Conservation (phyloP, 2,113 vertebrate species). For the Platichthys stellatus region DNA sequence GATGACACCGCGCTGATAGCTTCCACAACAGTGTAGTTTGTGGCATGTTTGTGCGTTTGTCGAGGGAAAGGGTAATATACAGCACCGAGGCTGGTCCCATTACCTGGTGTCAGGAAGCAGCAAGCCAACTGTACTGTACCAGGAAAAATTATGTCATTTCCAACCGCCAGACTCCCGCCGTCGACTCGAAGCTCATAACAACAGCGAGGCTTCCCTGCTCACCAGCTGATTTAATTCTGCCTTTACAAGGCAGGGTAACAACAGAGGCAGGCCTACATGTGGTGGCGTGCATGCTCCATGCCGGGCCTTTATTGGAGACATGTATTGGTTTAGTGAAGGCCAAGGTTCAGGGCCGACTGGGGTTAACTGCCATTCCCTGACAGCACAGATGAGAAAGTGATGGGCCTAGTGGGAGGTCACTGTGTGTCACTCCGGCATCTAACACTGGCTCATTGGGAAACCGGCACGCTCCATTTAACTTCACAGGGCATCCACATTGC, state of each 20-base stretch:
- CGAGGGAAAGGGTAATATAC: constrained; percentile 27
- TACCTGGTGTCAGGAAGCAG: constrained; percentile 33
- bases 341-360: constrained; percentile 64
- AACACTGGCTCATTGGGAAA: constrained; percentile 70
- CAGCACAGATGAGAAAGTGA: constrained; percentile 72
- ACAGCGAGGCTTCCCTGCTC: constrained; percentile 17
- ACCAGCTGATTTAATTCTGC: constrained; percentile 35
- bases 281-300: constrained; percentile 32
- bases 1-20: constrained; percentile 53
- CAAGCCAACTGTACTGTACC: constrained; percentile 8
- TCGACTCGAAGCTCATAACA: constrained; percentile 27
- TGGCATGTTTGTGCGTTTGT: constrained; percentile 42
- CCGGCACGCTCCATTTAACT: constrained; percentile 75
- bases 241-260: constrained; percentile 4
- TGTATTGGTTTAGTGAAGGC: constrained; percentile 63
- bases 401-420: constrained; percentile 63
- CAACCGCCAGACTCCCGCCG: neutral
- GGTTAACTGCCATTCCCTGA: constrained; percentile 71
- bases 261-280: constrained; percentile 6
- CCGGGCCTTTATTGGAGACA: constrained; percentile 53
- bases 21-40: constrained; percentile 38
- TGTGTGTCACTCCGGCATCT: constrained; percentile 64
- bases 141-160: constrained; percentile 23
- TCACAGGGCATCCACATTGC: constrained; percentile 54
- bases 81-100: constrained; percentile 24